phyloP scores from a whole-genome alignment of 2,888 invertebrate genomes.

The Cybosia mesomella region DNA sequence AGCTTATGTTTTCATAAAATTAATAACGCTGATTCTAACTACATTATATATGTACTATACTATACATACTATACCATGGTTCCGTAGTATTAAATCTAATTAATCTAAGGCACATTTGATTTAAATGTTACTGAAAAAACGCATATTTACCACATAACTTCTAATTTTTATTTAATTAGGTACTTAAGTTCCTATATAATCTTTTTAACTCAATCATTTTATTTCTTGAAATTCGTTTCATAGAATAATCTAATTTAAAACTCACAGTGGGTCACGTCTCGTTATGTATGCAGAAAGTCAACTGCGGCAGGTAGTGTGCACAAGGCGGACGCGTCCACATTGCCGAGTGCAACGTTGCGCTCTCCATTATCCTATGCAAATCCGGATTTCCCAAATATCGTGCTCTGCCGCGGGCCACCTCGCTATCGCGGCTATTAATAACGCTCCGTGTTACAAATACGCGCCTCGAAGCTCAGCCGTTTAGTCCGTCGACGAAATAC shows the following conservation, averaged over 20 bases:
- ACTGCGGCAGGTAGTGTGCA: conserved; percentile 50
- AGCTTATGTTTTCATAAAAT: background rate
- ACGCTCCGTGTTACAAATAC: conserved; percentile 80
- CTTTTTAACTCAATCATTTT: background rate
- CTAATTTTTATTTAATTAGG: background rate
- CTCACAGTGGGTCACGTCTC: conserved; percentile 34
- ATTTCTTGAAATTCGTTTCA: conserved; percentile 20
- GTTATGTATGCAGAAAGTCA: conserved; percentile 56
- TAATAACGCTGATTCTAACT: background rate
- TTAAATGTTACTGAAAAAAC: too few species aligned
- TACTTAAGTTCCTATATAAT: background rate
- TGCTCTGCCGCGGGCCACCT: conserved; percentile 78
- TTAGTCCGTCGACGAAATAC: conserved; percentile 77
- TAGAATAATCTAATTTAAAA: conserved; percentile 42
- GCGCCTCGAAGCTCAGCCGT: conserved; percentile 72
- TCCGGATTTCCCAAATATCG: conserved; percentile 84
- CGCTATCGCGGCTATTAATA: conserved; percentile 84
- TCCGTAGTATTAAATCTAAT: background rate
- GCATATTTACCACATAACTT: too few species aligned
- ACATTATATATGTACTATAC: too few species aligned
- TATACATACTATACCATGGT: too few species aligned
- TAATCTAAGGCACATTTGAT: too few species aligned
- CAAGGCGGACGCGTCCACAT: conserved; percentile 58
- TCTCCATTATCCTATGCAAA: conserved; percentile 84
- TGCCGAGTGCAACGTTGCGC: conserved; percentile 63